Evolutionary conservation across 1,140 invertebrate species (phyloP).

Genomic region (Drosophila triauraria): DNA sequence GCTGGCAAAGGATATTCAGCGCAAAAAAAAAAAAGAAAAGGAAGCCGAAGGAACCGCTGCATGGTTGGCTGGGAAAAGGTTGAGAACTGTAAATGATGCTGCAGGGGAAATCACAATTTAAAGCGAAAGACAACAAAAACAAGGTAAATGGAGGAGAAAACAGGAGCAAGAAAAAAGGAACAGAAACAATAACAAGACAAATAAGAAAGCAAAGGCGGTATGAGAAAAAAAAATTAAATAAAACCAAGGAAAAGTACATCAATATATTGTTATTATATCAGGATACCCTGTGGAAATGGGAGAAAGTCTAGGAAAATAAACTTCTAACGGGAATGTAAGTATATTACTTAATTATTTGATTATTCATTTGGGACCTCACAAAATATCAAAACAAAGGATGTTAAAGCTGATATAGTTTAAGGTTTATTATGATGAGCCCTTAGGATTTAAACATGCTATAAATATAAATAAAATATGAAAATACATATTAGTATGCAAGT

Average conservation of each 20-base stretch:
- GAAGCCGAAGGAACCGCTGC: slow-evolving; percentile 12
- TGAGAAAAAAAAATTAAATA: not conserved
- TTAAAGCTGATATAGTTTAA: too few relatives aligned
- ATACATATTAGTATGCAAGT: too few relatives aligned
- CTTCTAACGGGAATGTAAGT: not conserved
- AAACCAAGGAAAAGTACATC: not conserved
- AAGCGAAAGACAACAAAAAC: slow-evolving; percentile 47
- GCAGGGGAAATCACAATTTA: slow-evolving; percentile 35
- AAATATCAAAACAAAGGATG: too few relatives aligned
- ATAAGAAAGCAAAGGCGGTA: not conserved
- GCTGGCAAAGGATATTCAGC: slow-evolving; percentile 28
- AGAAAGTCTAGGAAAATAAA: not conserved
- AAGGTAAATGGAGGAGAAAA: slow-evolving; percentile 8
- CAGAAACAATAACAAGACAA: slow-evolving; percentile 19
- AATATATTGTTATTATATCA: not conserved
- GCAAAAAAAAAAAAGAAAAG: slow-evolving; percentile 1
- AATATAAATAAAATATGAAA: too few relatives aligned
- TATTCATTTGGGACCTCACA: too few relatives aligned
- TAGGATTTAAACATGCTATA: too few relatives aligned
- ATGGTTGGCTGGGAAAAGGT: not conserved
- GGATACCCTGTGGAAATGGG: too few relatives aligned
- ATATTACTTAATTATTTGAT: not conserved
- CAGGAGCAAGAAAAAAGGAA: slow-evolving; percentile 6
- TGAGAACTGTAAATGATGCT: slow-evolving; percentile 39
- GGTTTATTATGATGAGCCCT: too few relatives aligned